Percentiles rank a stretch among this genome's conserved stretches.
phyloP scores from a whole-genome alignment of 2,888 invertebrate species.

The Drosophila testacea region DNA sequence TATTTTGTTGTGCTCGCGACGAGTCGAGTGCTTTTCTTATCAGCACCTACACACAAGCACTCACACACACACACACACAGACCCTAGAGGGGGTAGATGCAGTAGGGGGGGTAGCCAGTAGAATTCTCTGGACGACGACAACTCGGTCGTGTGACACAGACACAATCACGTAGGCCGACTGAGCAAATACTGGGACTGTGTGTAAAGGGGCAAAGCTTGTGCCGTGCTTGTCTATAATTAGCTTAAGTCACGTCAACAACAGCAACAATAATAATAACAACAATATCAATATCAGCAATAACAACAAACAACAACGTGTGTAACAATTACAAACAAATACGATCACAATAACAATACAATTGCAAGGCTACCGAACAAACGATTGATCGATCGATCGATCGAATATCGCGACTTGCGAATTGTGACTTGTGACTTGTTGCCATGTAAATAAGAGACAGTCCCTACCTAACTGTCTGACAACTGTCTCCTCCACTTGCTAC shows the following conservation, averaged over 20 bases:
- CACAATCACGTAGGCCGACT: slow-evolving; percentile 72
- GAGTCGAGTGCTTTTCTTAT: slow-evolving; percentile 71
- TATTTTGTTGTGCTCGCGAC: slow-evolving; percentile 76
- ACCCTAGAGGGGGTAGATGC: not conserved
- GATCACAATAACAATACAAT: slow-evolving; percentile 17
- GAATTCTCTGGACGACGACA: slow-evolving; percentile 29
- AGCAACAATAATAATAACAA: slow-evolving; percentile 21
- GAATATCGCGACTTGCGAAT: not conserved
- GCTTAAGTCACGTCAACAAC: slow-evolving; percentile 49
- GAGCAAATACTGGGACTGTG: slow-evolving; percentile 22
- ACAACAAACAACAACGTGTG: slow-evolving; percentile 17
- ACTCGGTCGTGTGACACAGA: slow-evolving; percentile 74
- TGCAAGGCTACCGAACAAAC: slow-evolving; percentile 36
- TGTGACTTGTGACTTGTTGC: slow-evolving; percentile 53
- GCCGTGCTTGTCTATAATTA: slow-evolving; percentile 69
- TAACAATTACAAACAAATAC: slow-evolving; percentile 39
- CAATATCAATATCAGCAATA: slow-evolving; percentile 5
- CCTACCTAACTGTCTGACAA: slow-evolving; percentile 59
- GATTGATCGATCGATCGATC: slow-evolving; percentile 12
- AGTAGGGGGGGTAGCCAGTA: slow-evolving; percentile 3
- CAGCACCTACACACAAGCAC: slow-evolving; percentile 50
- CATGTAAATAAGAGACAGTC: slow-evolving; percentile 64
- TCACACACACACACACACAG: slow-evolving; percentile 14
- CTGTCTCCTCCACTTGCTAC: not conserved
- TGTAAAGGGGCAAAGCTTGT: slow-evolving; percentile 49